phyloP scores from a whole-genome alignment of 2,888 invertebrate genomes.

The Amiota communis region DNA sequence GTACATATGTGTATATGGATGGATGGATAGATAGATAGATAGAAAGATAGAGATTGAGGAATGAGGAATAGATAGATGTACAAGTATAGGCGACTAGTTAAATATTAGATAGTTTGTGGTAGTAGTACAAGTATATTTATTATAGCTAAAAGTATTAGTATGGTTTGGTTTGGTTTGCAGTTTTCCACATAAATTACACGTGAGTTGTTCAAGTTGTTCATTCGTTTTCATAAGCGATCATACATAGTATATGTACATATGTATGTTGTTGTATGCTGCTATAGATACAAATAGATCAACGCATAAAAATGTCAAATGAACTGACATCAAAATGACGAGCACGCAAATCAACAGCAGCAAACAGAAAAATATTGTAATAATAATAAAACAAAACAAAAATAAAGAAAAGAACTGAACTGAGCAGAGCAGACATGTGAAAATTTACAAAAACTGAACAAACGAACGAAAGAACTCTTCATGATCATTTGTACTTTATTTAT shows the following conservation, averaged over 20 bases:
- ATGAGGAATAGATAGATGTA: constrained; percentile 45
- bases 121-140: not conserved
- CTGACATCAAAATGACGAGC: constrained; percentile 67
- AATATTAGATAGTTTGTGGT: not conserved
- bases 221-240: constrained; percentile 65
- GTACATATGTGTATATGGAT: not conserved
- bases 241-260: constrained; percentile 30
- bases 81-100: constrained; percentile 40
- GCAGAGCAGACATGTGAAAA: not conserved
- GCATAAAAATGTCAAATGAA: constrained; percentile 55
- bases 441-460: constrained; percentile 28
- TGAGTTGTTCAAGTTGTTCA: constrained; percentile 44
- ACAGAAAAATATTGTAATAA: constrained; percentile 46
- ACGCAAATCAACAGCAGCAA: constrained; percentile 62
- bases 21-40: not conserved
- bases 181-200: constrained; percentile 65
- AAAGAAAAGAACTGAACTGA: constrained; percentile 2
- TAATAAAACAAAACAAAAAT: not conserved
- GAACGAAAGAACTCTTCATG: constrained; percentile 23
- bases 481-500: constrained; percentile 33
- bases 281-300: constrained; percentile 39
- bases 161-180: constrained; percentile 50
- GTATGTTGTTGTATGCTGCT: not conserved
- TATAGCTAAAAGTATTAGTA: not conserved
- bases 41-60: constrained; percentile 20